Conservation (phyloP, 2,888 invertebrate genomes). For the Chrysomela aeneicollis region DNA sequence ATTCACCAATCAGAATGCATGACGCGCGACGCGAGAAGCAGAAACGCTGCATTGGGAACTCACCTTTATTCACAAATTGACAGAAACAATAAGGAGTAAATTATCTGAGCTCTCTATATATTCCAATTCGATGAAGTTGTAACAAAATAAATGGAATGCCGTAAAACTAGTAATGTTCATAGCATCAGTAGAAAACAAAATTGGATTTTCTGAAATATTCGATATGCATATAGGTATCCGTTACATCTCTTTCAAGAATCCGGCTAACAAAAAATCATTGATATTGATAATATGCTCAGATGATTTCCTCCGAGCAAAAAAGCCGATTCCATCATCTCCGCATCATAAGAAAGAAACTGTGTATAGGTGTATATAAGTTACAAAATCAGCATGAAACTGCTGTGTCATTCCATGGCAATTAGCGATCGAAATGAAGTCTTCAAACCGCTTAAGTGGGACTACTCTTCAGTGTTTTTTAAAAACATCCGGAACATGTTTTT, state of each 20-base stretch:
- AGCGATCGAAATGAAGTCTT: slow-evolving; percentile 4
- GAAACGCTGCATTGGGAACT: no score
- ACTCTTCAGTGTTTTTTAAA: not conserved
- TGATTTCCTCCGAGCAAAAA: not conserved
- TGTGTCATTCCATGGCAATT: slow-evolving; percentile 8
- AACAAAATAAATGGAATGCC: no score
- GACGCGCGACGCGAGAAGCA: no score
- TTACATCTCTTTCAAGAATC: not conserved
- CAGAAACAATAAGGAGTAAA: no score
- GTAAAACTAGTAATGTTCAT: no score
- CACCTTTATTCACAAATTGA: no score
- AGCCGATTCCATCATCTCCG: not conserved
- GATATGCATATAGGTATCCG: no score
- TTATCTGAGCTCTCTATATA: no score
- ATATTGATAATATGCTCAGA: not conserved
- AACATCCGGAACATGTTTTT: not conserved
- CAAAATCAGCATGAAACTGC: slow-evolving; percentile 2
- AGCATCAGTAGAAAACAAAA: no score
- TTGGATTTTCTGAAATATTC: no score
- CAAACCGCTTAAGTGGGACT: slow-evolving; percentile 6
- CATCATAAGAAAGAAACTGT: slow-evolving; percentile 7
- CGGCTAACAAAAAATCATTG: not conserved
- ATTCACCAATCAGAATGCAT: no score
- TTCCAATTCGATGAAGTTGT: no score
- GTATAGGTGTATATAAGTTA: slow-evolving; percentile 3